phyloP scores from a whole-genome alignment of 2,797 vertebrate genomes.

The Acrocephalus scirpaceus region DNA sequence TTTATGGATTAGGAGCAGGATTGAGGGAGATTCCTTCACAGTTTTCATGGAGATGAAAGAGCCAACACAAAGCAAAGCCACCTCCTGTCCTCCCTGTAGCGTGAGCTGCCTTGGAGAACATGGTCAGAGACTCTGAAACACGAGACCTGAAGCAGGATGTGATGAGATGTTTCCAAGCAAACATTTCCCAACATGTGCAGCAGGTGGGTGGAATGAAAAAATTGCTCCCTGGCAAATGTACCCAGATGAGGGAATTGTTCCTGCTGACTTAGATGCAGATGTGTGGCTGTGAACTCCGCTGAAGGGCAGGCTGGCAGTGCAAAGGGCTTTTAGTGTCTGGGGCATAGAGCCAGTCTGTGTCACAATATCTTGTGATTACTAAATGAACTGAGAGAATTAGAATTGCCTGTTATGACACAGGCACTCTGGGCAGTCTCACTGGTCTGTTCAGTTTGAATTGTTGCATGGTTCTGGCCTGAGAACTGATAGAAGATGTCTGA shows the following conservation, averaged over 20 bases:
- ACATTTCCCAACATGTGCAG: neutral
- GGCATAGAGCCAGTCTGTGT: rapidly evolving
- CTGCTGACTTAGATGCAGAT: neutral
- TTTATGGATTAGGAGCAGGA: neutral
- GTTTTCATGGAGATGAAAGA: neutral
- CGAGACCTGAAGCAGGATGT: neutral
- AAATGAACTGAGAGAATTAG: neutral
- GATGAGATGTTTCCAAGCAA: neutral
- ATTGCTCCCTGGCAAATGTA: neutral
- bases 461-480: neutral
- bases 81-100: neutral
- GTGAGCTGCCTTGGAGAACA: neutral
- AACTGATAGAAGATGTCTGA: neutral
- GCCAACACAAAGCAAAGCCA: neutral
- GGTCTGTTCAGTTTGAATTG: neutral
- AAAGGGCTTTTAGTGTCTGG: neutral
- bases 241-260: neutral
- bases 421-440: neutral
- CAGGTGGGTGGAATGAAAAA: neutral
- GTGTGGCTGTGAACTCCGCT: neutral
- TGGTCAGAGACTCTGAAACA: neutral
- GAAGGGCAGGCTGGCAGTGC: neutral
- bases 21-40: neutral
- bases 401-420: rapidly evolving
- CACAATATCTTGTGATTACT: rapidly evolving